Evolutionary conservation across 2,888 invertebrate species (phyloP), one percentile per base, ranked within the genome.

Genomic region (Oasisia sp.): DNA sequence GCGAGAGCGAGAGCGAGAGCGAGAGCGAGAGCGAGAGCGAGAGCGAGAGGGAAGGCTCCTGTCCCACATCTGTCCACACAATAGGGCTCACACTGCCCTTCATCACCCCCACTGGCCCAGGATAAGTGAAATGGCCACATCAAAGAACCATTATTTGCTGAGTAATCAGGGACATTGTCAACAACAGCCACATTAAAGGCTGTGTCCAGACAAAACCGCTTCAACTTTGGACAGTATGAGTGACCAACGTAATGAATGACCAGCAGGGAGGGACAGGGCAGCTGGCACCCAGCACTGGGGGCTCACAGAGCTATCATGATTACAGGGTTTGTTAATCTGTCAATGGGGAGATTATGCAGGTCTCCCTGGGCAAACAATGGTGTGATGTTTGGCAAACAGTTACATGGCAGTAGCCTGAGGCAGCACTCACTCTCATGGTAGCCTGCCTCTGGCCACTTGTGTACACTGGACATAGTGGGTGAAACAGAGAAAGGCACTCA

Each of bases 281-380:
- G 74, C 74, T 74, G 74, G 74, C 74, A 74, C 19, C 14, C 74
- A 19, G 74, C 7, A 27, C 74, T 74, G 27, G 74, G 74, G 74
- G n/a, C 27, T 27, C 14, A 5, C 14, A 74, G 27, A 19, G 74
- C 27, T 74, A 74, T n/a, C 74, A 74, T 74, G 74, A 74, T 74
- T 74, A 74, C 74, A 74, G 74, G 74, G 74, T 74, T 74, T 74
- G 74, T 74, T 74, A 74, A 74, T 74, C 74, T n/a, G 27, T 27
- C 74, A 74, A 74, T 74, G 74, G 74, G 74, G 27, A 74, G 74
- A 74, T 74, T 74, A 74, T 27, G 74, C 74, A 74, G 74, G 74
- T 74, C 74, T 74, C n/a, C 7, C 74, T 74, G 19, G 74, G 27
- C 74, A 74, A 74, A 74, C 74, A 74, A 74, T 5, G n/a, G 19